Evolutionary conservation across 2,888 invertebrate genomes (phyloP).

Genomic region (Cremastinae sp.): DNA sequence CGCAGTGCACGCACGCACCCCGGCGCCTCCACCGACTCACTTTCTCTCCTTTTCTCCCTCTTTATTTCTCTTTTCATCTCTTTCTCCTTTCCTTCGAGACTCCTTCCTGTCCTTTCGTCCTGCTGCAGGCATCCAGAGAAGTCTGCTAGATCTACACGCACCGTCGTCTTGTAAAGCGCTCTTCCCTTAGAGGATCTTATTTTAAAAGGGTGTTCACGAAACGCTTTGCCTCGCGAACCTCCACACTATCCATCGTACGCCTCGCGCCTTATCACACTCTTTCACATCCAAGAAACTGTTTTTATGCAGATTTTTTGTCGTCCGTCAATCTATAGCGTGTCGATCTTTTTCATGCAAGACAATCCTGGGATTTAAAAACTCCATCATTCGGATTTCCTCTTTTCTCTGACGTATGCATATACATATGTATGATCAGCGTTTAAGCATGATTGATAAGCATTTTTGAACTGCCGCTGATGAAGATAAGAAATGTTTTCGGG

Average conservation of each 20-base stretch:
- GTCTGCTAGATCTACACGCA: slow-evolving; percentile 5
- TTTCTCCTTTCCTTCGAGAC: slow-evolving; percentile 1
- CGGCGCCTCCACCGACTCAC: slow-evolving; percentile 33
- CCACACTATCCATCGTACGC: slow-evolving; percentile 7
- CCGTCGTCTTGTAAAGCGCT: slow-evolving; percentile 23
- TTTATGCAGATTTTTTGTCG: too few species aligned
- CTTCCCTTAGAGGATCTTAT: slow-evolving; percentile 26
- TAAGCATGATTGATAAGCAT: too few species aligned
- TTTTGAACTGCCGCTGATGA: too few species aligned
- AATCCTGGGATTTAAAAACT: too few species aligned
- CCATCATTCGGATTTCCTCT: too few species aligned
- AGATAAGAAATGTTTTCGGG: too few species aligned
- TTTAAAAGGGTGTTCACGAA: slow-evolving; percentile 26
- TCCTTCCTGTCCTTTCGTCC: slow-evolving; percentile 24
- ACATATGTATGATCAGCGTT: too few species aligned
- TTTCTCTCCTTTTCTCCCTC: background rate
- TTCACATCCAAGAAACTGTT: too few species aligned
- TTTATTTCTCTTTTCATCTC: slow-evolving; percentile 9
- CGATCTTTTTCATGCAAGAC: too few species aligned
- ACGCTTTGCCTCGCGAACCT: slow-evolving; percentile 24
- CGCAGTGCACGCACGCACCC: slow-evolving; percentile 49
- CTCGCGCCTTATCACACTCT: too few species aligned
- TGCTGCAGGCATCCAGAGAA: slow-evolving; percentile 12
- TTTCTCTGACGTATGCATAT: too few species aligned
- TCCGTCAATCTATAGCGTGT: too few species aligned